These are phyloP conservation scores for Antitype chi DNA, from an alignment of 2,888 invertebrate species.

Conservation along the genomic window DNA sequence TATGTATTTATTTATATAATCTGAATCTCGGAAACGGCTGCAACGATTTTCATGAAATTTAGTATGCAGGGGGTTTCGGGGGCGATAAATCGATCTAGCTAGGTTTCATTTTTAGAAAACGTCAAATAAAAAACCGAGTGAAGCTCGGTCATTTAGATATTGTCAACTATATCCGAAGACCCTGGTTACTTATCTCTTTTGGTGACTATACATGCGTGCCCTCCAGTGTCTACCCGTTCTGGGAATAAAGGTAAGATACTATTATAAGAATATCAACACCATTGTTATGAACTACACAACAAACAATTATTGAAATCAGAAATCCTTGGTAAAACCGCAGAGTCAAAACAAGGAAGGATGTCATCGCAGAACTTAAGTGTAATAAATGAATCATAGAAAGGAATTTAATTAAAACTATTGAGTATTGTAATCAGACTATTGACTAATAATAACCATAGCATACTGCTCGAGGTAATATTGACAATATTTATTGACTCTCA, in stretches of 20 bases:
- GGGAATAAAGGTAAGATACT: neutral
- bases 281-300: neutral
- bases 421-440: neutral
- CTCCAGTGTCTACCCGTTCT: neutral
- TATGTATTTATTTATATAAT: too few species aligned
- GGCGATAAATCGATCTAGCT: too few species aligned
- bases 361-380: constrained; percentile 7
- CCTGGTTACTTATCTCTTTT: too few species aligned
- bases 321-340: neutral
- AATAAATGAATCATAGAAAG: constrained; percentile 29
- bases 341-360: constrained; percentile 27
- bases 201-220: neutral
- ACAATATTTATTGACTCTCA: neutral
- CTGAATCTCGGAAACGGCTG: too few species aligned
- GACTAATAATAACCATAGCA: neutral
- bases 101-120: too few species aligned
- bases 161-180: too few species aligned
- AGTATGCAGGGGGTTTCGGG: too few species aligned
- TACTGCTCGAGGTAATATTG: constrained; percentile 9
- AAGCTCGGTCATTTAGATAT: too few species aligned
- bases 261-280: neutral
- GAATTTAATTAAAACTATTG: constrained; percentile 19
- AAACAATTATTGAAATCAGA: neutral
- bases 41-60: too few species aligned
- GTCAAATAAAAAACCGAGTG: too few species aligned